A percentile compares a stretch with the other conserved stretches of the same genome.
phyloP scores from a whole-genome alignment of 2,113 vertebrate genomes.

The Patagioenas fasciata region DNA sequence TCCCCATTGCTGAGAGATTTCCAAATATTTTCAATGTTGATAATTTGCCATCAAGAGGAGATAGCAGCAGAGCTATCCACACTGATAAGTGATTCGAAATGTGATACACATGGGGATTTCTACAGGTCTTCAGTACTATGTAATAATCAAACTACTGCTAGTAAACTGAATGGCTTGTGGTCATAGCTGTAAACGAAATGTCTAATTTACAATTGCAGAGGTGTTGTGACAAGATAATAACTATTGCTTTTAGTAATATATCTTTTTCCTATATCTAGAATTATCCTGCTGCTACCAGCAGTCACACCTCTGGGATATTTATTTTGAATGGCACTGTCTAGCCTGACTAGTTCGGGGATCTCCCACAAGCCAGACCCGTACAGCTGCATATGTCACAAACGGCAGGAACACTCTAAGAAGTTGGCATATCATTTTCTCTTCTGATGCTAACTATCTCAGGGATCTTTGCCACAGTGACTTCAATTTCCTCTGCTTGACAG shows the following conservation, averaged over 20 bases:
- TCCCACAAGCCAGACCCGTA: conserved; percentile 16
- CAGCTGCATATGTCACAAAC: conserved; percentile 17
- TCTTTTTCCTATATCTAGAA: not conserved
- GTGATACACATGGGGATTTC: not conserved
- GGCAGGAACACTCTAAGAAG: conserved; percentile 2
- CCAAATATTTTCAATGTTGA: not conserved
- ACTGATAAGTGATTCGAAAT: not conserved
- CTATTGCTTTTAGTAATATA: not conserved
- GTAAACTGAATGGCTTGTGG: not conserved
- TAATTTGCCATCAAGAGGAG: not conserved
- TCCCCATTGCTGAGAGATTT: not conserved
- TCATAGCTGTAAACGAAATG: not conserved
- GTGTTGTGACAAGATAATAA: not conserved
- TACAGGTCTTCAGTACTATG: not conserved
- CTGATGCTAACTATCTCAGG: conserved; percentile 47
- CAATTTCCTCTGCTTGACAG: conserved; percentile 62
- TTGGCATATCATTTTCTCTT: conserved; percentile 45
- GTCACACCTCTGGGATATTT: not conserved
- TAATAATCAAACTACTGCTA: not conserved
- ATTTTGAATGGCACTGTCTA: conserved; percentile 41
- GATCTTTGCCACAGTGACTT: conserved; percentile 56
- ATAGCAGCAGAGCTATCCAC: not conserved
- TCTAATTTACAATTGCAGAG: not conserved
- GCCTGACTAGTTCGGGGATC: conserved; percentile 34
- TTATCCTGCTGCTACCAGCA: not conserved